Evolutionary conservation across 2,888 invertebrate species (phyloP), one percentile per base, ranked within the genome.

Genomic region (Erebia aethiops): DNA sequence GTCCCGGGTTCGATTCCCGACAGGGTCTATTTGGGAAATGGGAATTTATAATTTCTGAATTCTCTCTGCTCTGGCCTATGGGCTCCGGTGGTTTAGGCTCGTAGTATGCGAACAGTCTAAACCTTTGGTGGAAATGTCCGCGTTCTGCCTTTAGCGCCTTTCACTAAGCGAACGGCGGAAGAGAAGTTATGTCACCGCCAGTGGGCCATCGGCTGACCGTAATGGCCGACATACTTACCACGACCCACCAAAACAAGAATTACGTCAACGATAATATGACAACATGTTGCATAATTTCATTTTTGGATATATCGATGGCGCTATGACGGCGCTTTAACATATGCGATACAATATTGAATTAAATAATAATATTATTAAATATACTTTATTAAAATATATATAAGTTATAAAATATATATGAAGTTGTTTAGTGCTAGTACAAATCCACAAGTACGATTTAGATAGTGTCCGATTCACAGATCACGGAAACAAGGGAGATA

Each of bases 181-280:
- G 91, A 90, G 84, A 80, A 67, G 87, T 92, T 92, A 92, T 90
- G 89, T 92, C 91, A 92, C 79, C 75, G 83, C 84, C 26, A 89
- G 84, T 91, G 88, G 91, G 91, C 87, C 92, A 92, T 86, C 87
- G 84, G 83, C 85, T 90, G 91, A 90, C 91, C 91, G 91, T 85
- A 87, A 91, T 91, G 86, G 82, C 82, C 88, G 92, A 85, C 92
- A 92, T 85, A 92, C 91, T 93, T 92, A 89, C 87, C 85, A 83
- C 89, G 89, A 89, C 87, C 88, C 86, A 88, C 88, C 89, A 90
- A 91, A 91, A 90, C 89, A 90, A 86, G 82, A 82, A 84, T 91
- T 90, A 89, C 91, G 89, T 90, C 91, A 90, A 86, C 84, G 76
- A 75, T 71, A 82, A 81, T 84, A 87, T 86, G 85, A 87, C 87